A percentile compares a stretch with the other conserved stretches of the same genome.
These are phyloP conservation scores for Betta splendens DNA, from an alignment of 2,797 vertebrate species.

Conservation along the genomic window DNA sequence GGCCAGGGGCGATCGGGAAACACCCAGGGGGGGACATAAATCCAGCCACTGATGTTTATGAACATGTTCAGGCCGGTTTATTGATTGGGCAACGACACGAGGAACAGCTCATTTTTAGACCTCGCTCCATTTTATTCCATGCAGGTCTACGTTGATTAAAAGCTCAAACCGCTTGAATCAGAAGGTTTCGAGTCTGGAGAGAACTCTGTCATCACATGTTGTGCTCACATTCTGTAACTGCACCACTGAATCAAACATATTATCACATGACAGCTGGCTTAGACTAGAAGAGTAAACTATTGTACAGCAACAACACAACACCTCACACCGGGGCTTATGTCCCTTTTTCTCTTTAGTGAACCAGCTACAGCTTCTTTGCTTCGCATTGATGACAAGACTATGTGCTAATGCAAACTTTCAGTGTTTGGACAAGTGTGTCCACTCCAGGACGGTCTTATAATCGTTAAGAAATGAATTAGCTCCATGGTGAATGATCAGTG, in stretches of 20 bases:
- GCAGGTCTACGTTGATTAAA: not conserved
- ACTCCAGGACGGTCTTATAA: slow-evolving; percentile 58
- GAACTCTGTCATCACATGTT: slow-evolving; percentile 21
- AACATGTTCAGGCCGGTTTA: too few species aligned
- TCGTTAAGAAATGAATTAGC: slow-evolving; percentile 79
- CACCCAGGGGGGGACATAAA: slow-evolving; percentile 45
- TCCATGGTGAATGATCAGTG: slow-evolving; percentile 66
- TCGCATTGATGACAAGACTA: slow-evolving; percentile 33
- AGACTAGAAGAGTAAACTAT: slow-evolving; percentile 6
- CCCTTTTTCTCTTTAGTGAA: too few species aligned
- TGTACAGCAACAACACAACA: too few species aligned
- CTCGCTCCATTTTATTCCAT: not conserved
- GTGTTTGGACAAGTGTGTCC: slow-evolving; percentile 62
- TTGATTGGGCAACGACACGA: slow-evolving; percentile 20
- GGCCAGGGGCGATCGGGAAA: slow-evolving; percentile 40
- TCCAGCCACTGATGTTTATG: slow-evolving; percentile 28
- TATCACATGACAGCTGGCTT: slow-evolving; percentile 46
- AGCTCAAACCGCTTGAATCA: not conserved
- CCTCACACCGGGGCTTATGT: too few species aligned
- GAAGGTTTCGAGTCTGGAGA: slow-evolving; percentile 11
- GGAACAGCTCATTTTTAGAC: slow-evolving; percentile 12
- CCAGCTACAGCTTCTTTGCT: too few species aligned
- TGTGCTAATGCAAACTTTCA: slow-evolving; percentile 58
- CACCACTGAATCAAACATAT: slow-evolving; percentile 14
- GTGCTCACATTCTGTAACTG: slow-evolving; percentile 14